Evolutionary conservation across 2,113 vertebrate genomes (phyloP).

Genomic region (Trogon melanurus): DNA sequence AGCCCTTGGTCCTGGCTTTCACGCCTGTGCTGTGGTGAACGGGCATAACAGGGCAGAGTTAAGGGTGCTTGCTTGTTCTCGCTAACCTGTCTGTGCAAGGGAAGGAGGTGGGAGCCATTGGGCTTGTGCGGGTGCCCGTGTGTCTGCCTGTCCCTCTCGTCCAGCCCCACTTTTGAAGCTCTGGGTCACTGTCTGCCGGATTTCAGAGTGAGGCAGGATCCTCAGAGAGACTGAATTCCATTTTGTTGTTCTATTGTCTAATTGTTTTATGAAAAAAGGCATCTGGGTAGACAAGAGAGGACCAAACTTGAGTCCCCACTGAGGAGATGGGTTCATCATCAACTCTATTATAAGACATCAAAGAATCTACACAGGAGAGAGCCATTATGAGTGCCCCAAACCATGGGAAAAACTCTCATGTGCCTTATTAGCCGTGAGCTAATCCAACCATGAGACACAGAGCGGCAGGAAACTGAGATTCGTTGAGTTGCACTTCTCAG

Average conservation of each 20-base stretch:
- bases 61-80: accelerated
- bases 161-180: neutral
- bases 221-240: neutral
- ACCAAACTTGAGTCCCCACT: neutral
- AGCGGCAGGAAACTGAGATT: neutral
- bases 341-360: neutral
- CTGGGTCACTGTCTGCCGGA: neutral
- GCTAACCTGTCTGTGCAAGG: neutral
- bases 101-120: neutral
- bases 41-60: neutral
- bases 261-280: slow-evolving; percentile 19
- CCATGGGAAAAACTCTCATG: neutral
- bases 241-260: neutral
- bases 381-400: neutral
- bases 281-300: neutral
- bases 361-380: neutral
- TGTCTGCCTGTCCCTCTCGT: neutral
- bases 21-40: neutral
- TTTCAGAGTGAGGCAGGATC: neutral
- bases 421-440: neutral
- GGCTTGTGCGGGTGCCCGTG: accelerated
- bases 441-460: slow-evolving; percentile 12
- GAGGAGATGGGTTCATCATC: slow-evolving; percentile 37
- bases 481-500: neutral
- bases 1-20: neutral